A percentile compares a stretch with the other conserved stretches of the same genome.
Conservation (phyloP, 1,140 invertebrate genomes). For the Pinna nobilis region DNA sequence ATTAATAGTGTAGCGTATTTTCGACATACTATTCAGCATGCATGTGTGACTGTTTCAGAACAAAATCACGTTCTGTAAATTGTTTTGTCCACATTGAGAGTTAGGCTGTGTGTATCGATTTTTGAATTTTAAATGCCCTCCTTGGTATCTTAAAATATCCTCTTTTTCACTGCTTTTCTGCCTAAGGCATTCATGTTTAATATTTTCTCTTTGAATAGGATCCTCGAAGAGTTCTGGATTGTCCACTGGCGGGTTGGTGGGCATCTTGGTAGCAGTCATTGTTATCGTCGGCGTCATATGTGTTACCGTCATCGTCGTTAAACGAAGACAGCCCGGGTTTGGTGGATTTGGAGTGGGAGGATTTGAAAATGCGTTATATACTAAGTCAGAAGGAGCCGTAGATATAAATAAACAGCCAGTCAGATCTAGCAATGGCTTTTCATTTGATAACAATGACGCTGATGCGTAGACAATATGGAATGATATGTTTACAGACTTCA, state of each 20-base stretch:
- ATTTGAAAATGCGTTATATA: slow-evolving; percentile 9
- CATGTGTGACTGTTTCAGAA: too few species aligned
- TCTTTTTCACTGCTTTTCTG: too few species aligned
- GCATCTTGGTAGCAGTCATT: background rate
- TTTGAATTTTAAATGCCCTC: too few species aligned
- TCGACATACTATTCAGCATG: too few species aligned
- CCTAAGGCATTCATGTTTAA: background rate
- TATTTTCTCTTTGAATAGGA: background rate
- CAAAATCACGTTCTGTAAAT: too few species aligned
- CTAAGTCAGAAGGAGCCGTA: background rate
- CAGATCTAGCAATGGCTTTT: background rate
- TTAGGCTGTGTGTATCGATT: too few species aligned
- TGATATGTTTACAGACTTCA: too few species aligned
- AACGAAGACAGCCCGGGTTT: background rate
- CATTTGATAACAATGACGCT: background rate
- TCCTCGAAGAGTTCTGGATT: background rate
- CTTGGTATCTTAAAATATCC: background rate
- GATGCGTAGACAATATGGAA: slow-evolving; percentile 5
- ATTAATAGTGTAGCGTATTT: too few species aligned
- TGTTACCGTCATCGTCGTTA: background rate
- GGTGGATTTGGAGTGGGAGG: background rate
- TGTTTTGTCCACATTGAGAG: too few species aligned
- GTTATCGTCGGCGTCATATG: background rate
- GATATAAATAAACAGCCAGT: background rate
- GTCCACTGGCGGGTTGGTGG: background rate